Evolutionary conservation across 2,797 vertebrate genomes (phyloP).

Genomic region (Rhyacichthys aspro): DNA sequence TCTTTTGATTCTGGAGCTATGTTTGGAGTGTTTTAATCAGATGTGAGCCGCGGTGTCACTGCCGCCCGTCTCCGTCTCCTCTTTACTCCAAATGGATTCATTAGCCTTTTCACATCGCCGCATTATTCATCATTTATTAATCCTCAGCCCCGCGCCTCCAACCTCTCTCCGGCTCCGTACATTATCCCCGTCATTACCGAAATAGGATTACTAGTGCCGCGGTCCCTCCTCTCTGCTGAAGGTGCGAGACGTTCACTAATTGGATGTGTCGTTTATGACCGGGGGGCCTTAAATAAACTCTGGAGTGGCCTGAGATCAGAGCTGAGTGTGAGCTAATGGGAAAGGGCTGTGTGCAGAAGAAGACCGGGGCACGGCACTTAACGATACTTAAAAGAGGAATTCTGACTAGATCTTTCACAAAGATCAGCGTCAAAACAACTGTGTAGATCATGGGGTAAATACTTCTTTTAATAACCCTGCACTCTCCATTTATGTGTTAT

Average conservation of each 20-base stretch:
- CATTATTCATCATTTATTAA: slow-evolving; percentile 75
- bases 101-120: slow-evolving; percentile 75
- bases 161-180: slow-evolving; percentile 32
- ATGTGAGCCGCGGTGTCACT: slow-evolving; percentile 65
- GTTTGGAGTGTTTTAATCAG: slow-evolving; percentile 64
- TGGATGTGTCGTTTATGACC: slow-evolving; percentile 39
- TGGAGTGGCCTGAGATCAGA: slow-evolving; percentile 28
- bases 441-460: too few species aligned
- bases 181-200: slow-evolving; percentile 67
- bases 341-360: neutral
- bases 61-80: slow-evolving; percentile 61
- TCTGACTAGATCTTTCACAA: too few species aligned
- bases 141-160: slow-evolving; percentile 18
- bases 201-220: slow-evolving; percentile 55
- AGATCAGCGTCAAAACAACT: too few species aligned
- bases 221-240: slow-evolving; percentile 43
- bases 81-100: slow-evolving; percentile 76
- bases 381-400: too few species aligned
- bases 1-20: slow-evolving; percentile 62
- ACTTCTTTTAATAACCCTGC: too few species aligned
- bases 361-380: too few species aligned
- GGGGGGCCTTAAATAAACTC: slow-evolving; percentile 19
- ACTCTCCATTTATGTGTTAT: too few species aligned
- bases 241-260: slow-evolving; percentile 44
- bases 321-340: slow-evolving; percentile 13